Evolutionary conservation across 1,140 invertebrate species (phyloP).

Genomic region (Contarinia nasturtii): DNA sequence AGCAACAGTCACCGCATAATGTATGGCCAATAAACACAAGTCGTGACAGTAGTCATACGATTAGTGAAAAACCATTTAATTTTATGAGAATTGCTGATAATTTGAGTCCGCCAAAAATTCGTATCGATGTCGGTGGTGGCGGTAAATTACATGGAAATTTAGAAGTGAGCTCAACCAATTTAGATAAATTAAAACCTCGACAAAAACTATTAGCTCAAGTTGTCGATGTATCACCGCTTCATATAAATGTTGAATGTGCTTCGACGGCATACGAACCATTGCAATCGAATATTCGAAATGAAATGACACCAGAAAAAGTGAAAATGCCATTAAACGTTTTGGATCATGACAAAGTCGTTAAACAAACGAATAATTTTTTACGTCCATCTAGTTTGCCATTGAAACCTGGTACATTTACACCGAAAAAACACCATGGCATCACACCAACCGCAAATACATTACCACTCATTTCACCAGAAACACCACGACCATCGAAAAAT

Average conservation of each 20-base stretch:
- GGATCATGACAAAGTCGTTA: no score
- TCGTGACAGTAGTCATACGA: background rate
- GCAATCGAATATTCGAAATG: no score
- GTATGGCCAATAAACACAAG: no score
- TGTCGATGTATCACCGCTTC: no score
- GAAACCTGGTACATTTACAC: slow-evolving; percentile 59
- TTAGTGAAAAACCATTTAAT: slow-evolving; percentile 14
- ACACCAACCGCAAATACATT: slow-evolving; percentile 56
- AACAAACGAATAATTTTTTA: slow-evolving; percentile 38
- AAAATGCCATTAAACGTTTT: no score
- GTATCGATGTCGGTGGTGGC: background rate
- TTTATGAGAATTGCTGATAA: slow-evolving; percentile 21
- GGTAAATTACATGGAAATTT: slow-evolving; percentile 12
- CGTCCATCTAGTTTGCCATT: slow-evolving; percentile 59
- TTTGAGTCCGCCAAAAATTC: slow-evolving; percentile 14
- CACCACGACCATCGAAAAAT: slow-evolving; percentile 69
- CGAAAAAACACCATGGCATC: slow-evolving; percentile 56
- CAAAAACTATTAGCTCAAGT: no score
- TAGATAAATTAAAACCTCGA: slow-evolving; percentile 22
- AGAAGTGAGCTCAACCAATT: slow-evolving; percentile 28
- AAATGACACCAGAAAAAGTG: no score
- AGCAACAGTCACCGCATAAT: no score
- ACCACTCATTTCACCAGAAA: slow-evolving; percentile 71
- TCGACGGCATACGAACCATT: no score
- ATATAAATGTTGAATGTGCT: no score